These are phyloP conservation scores for Himalopsyche tibetana DNA, from an alignment of 2,888 invertebrate species.

Conservation along the genomic window DNA sequence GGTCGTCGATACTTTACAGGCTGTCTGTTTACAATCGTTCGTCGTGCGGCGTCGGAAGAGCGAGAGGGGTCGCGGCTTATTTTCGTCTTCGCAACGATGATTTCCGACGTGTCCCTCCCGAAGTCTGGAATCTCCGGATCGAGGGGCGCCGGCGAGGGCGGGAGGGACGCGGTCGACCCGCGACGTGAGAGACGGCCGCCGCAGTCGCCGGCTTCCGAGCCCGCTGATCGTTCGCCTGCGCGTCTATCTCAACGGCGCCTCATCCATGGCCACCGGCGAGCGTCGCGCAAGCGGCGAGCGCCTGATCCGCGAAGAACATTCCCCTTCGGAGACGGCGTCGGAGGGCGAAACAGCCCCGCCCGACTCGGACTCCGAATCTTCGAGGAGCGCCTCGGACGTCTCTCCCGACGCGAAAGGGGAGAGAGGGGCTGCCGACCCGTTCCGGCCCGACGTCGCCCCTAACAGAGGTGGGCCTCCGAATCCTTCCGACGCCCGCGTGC, in stretches of 20 bases:
- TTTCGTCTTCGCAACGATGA: not conserved
- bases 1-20: constrained; percentile 7
- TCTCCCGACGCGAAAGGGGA: not conserved
- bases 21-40: constrained; percentile 23
- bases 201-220: constrained; percentile 71
- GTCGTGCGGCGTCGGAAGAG: not conserved
- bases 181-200: constrained; percentile 72
- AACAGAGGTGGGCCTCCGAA: constrained; percentile 36
- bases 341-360: constrained; percentile 74
- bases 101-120: not conserved
- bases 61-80: not conserved
- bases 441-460: constrained; percentile 12
- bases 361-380: constrained; percentile 70
- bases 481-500: constrained; percentile 50
- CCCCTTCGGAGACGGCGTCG: constrained; percentile 71
- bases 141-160: constrained; percentile 75
- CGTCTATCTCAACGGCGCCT: constrained; percentile 48
- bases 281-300: constrained; percentile 67
- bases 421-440: constrained; percentile 39
- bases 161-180: constrained; percentile 77
- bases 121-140: constrained; percentile 71
- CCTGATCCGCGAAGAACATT: constrained; percentile 62
- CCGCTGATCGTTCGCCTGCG: constrained; percentile 62
- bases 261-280: constrained; percentile 66
- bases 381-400: constrained; percentile 46